These are phyloP conservation scores for Platygyra sinensis DNA, from an alignment of 64 coral and sea anemone genomes.

Conservation along the genomic window DNA sequence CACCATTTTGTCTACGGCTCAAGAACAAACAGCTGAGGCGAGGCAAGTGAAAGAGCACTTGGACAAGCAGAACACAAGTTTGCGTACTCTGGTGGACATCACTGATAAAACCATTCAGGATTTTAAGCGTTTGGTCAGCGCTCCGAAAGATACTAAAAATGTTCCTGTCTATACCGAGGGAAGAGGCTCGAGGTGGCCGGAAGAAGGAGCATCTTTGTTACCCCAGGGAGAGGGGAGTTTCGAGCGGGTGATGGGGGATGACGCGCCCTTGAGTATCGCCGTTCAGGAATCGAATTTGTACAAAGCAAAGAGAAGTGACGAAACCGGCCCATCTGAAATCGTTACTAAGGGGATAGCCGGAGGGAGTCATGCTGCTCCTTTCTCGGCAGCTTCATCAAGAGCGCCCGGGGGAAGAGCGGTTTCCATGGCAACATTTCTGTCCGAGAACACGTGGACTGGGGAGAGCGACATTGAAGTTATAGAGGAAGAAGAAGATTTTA, in stretches of 20 bases:
- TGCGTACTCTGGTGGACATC: neutral
- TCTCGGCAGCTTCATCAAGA: neutral
- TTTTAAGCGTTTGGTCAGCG: neutral
- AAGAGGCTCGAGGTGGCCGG: neutral
- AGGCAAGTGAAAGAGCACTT: neutral
- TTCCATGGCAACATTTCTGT: neutral
- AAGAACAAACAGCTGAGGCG: neutral
- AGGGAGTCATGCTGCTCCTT: neutral
- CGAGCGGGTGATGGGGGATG: neutral
- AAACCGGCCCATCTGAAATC: neutral
- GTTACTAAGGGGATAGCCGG: neutral
- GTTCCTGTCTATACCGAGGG: neutral
- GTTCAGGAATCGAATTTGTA: slow-evolving; percentile 17
- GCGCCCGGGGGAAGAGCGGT: neutral
- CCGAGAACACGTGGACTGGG: slow-evolving; percentile 1
- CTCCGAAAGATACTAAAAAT: neutral
- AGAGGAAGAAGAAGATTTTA: slow-evolving; percentile 18
- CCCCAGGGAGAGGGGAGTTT: neutral
- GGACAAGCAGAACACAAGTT: slow-evolving; percentile 9
- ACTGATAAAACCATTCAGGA: neutral
- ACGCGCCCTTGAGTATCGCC: slow-evolving; percentile 9
- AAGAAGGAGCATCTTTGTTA: neutral
- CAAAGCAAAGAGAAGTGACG: neutral
- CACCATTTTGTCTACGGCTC: neutral
- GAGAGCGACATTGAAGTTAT: slow-evolving; percentile 37